Base-by-base conservation (phyloP, 2,113 vertebrate species). In the Petrocephalus microphthalmus region DNA sequence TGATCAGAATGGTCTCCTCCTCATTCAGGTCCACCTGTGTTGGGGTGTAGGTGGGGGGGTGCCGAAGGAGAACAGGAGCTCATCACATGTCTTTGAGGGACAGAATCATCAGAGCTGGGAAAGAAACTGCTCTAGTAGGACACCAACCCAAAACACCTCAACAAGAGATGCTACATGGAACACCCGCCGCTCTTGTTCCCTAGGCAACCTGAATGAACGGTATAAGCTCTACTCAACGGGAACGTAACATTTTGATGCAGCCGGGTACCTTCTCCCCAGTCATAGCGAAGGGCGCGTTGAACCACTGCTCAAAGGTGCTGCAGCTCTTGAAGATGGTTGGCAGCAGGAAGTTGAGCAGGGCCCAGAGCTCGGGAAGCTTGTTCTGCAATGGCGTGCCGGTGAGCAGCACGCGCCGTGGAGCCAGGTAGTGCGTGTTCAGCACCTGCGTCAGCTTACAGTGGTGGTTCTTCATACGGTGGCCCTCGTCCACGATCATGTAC, bases 301-400 rank as follows among this genome's bases (percentile, higher is more conserved):
- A 99, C 98, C 98, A 99, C 92, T 99, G 98, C 92, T 99, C 97
- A 0, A 99, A 99, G 0, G 98, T 99, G 95, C 95, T 99, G 92
- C 98, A 99, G 95, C 98, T 99, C 94, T 99, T 99, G 94, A 99
- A 99, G 94, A 99, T 99, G 92, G 98, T 99, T 0, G 98, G 98
- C 82, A 99, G 95, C n/a, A 99, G 96, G 95, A 99, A 99, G 92
- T 99, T 99, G 84, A 99, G 97, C 57, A 99, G 93, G 0, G 98
- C 98, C 98, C 98, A 99, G 45, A 99, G 96, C 94, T 99, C 98
- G 0, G 98, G 97, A 0, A 99, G 96, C 90, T 99, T 99, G 95
- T 99, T 99, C 93, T 99, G 98, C 54, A 99, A 93, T 0, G 98
- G 98, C 0, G 98, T 99, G 8, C 98, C 98, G 0, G 98, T 99